These are phyloP conservation scores for Phasia obesa DNA, from an alignment of 2,888 invertebrate species.

Conservation along the genomic window DNA sequence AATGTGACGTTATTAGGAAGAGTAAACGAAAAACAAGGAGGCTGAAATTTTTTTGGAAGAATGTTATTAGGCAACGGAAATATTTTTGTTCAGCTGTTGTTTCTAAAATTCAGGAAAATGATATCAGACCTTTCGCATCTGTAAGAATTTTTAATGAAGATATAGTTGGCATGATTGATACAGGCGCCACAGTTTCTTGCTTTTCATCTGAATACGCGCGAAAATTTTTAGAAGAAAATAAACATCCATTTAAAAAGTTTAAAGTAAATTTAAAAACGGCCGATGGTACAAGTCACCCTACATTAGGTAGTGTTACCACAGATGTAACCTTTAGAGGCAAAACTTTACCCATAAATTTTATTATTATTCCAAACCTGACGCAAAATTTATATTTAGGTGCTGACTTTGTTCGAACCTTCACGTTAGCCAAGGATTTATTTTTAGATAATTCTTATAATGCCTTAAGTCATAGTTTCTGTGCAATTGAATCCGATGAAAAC, in stretches of 20 bases:
- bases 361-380: neutral
- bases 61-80: neutral
- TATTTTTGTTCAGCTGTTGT: conserved; percentile 15
- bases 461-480: neutral
- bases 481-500: neutral
- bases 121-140: conserved; percentile 18
- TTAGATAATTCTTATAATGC: neutral
- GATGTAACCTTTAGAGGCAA: neutral
- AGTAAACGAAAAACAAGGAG: neutral
- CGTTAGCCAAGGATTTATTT: conserved; percentile 24
- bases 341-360: neutral
- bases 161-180: conserved; percentile 30
- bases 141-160: conserved; percentile 14
- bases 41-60: neutral
- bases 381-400: conserved; percentile 45
- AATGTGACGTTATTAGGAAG: neutral
- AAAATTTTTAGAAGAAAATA: neutral
- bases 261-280: conserved; percentile 6
- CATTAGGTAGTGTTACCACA: conserved; percentile 1
- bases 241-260: conserved; percentile 14
- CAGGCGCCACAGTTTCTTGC: conserved; percentile 33
- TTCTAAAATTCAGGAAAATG: neutral
- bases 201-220: conserved; percentile 9
- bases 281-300: conserved; percentile 14
- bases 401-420: conserved; percentile 26